Evolutionary conservation across 2,888 invertebrate genomes (phyloP).

Genomic region (Plagodis pulveraria): DNA sequence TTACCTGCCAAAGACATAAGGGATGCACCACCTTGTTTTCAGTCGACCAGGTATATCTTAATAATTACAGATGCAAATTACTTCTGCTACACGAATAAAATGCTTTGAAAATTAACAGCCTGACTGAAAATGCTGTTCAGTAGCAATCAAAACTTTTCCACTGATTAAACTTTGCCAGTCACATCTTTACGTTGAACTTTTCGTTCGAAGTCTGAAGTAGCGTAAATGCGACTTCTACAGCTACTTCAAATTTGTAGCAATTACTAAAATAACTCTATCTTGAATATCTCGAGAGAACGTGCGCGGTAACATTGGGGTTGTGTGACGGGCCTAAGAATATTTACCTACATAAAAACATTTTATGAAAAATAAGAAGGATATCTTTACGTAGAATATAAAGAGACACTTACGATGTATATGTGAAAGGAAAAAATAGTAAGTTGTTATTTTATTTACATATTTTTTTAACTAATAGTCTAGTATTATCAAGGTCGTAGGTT

Average conservation of each 20-base stretch:
- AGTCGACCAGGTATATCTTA: constrained; percentile 34
- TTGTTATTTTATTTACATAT: too few species aligned
- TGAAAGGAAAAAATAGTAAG: too few species aligned
- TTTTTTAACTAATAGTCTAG: too few species aligned
- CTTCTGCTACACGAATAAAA: constrained; percentile 59
- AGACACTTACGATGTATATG: not conserved
- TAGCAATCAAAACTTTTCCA: constrained; percentile 79
- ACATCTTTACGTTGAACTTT: constrained; percentile 64
- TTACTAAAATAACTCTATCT: too few species aligned
- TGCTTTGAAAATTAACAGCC: constrained; percentile 59
- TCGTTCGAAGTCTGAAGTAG: constrained; percentile 49
- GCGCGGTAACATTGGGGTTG: not conserved
- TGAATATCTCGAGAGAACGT: too few species aligned
- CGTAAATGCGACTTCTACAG: constrained; percentile 53
- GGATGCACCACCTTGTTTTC: not conserved
- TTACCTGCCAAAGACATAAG: too few species aligned
- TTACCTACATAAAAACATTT: constrained; percentile 10
- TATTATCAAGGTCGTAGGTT: too few species aligned
- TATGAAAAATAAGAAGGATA: constrained; percentile 11
- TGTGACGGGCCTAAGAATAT: constrained; percentile 5
- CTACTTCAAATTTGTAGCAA: too few species aligned
- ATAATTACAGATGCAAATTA: constrained; percentile 46
- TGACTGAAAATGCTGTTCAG: constrained; percentile 69
- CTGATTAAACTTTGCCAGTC: constrained; percentile 78
- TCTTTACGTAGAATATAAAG: not conserved